Evolutionary conservation across 2,888 invertebrate species (phyloP).

Genomic region (Ichneumoninae sp.): DNA sequence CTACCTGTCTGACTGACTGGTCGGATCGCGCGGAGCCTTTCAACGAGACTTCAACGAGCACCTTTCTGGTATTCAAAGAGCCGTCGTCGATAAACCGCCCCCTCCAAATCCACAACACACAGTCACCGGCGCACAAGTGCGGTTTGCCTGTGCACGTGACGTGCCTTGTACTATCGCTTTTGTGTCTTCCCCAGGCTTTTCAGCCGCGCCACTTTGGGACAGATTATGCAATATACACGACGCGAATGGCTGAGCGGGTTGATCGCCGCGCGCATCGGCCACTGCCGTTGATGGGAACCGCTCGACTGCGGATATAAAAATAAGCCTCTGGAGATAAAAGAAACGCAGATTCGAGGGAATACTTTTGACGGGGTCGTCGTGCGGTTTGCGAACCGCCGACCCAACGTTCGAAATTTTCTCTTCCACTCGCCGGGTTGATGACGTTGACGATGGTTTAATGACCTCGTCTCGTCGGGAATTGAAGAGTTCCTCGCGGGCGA

Average conservation of each 20-base stretch:
- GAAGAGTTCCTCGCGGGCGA: constrained; percentile 59
- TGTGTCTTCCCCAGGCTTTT: constrained; percentile 36
- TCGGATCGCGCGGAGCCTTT: constrained; percentile 22
- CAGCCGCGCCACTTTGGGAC: constrained; percentile 24
- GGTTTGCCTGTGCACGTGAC: neutral
- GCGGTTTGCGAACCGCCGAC: neutral
- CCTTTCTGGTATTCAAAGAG: constrained; percentile 45
- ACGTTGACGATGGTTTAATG: constrained; percentile 70
- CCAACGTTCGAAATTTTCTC: neutral
- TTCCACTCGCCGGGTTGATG: constrained; percentile 21
- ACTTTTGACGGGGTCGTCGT: neutral
- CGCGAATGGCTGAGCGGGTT: constrained; percentile 23
- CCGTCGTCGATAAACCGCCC: constrained; percentile 45
- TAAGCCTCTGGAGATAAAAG: neutral
- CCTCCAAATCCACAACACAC: constrained; percentile 27
- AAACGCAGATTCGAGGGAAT: neutral
- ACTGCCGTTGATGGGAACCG: constrained; percentile 5
- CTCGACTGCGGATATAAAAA: constrained; percentile 4
- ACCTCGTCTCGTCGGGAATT: constrained; percentile 67
- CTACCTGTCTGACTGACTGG: constrained; percentile 19
- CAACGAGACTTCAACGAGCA: constrained; percentile 21
- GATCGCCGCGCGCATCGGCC: constrained; percentile 8
- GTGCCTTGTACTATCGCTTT: constrained; percentile 15
- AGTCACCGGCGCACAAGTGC: neutral
- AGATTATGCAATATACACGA: neutral